Conservation (phyloP, 2,888 invertebrate species). For the Drosophila parthenogenetica region DNA sequence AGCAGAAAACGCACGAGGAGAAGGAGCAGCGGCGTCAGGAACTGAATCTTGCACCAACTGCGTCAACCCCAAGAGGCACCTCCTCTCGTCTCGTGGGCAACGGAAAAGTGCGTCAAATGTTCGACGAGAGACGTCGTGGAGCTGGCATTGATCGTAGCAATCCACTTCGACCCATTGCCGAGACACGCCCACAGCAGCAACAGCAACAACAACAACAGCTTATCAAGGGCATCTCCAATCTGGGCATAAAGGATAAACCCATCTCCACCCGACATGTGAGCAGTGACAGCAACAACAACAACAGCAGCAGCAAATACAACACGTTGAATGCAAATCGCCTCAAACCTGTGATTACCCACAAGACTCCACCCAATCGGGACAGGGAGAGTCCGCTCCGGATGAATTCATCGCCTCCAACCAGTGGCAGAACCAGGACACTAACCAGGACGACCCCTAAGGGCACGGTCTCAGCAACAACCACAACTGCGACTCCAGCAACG, state of each 20-base stretch:
- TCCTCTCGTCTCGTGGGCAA: slow-evolving; percentile 71
- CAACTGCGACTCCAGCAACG: background rate
- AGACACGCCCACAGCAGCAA: slow-evolving; percentile 61
- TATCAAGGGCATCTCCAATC: slow-evolving; percentile 66
- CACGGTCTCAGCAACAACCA: slow-evolving; percentile 3
- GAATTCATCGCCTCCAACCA: slow-evolving; percentile 27
- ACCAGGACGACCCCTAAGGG: background rate
- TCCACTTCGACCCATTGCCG: slow-evolving; percentile 91
- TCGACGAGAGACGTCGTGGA: slow-evolving; percentile 91
- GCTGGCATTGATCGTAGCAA: slow-evolving; percentile 93
- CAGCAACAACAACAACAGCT: slow-evolving; percentile 54
- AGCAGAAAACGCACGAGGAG: slow-evolving; percentile 92
- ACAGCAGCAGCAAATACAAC: slow-evolving; percentile 46
- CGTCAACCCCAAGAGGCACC: slow-evolving; percentile 20
- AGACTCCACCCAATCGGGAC: slow-evolving; percentile 70
- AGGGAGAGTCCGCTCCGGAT: background rate
- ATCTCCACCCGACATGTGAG: slow-evolving; percentile 18
- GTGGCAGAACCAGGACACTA: slow-evolving; percentile 15
- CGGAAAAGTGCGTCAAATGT: slow-evolving; percentile 91
- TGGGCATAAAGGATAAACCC: slow-evolving; percentile 65
- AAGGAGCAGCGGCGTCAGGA: slow-evolving; percentile 91
- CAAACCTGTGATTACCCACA: slow-evolving; percentile 83
- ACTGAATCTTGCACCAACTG: slow-evolving; percentile 84
- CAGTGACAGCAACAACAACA: slow-evolving; percentile 69
- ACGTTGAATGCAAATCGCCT: slow-evolving; percentile 68